Evolutionary conservation across 1,140 invertebrate species (phyloP), one percentile per base, ranked within the genome.

Genomic region (Zaprionus gabonicus): DNA sequence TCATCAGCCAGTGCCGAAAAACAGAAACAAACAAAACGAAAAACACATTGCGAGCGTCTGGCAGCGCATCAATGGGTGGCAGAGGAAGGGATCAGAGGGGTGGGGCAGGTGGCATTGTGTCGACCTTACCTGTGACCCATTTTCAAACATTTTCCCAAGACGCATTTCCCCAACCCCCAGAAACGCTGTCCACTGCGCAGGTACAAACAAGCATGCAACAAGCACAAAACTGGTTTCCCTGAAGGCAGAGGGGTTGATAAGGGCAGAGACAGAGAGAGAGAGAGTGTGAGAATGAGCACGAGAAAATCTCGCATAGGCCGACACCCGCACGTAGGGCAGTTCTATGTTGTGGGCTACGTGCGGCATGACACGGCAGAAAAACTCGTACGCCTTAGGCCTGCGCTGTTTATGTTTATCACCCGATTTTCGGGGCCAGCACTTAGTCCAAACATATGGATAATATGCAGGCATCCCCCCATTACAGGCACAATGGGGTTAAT

Each of bases 261-360:
- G 72, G 49, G 36, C 55, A 67, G 66, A 60, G 53, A 71, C 13
- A 15, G 28, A 53, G 60, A 60, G 44, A 36, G 23, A 64, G 23
- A 38, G 15, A 44, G 53, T 56, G 59, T 12, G 2, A 27, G 15
- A 57, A 13, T 17, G 25, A 55, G 53, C 31, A 31, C 10, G 34
- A 70, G 9, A 72, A 53, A 63, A 69, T 65, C 36, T 31, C 6
- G 46, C 23, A 75, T 63, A 80, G 34, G 38, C 67, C 34, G 31
- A 44, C 25, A 67, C 36, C 57, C 49, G 81, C 83, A 87, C 84
- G 84, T 84, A 90, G 81, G 81, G 70, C 83, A 44, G 34, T 62
- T 71, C 57, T 66, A 74, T 78, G 73, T 57, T 85, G 51, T 82
- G 85, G 78, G 34, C 85, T 87, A 87, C 84, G 84, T 87, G 84